A percentile compares a stretch with the other conserved stretches of the same genome.
phyloP scores from a whole-genome alignment of 2,113 vertebrate species.

The Colaptes auratus region DNA sequence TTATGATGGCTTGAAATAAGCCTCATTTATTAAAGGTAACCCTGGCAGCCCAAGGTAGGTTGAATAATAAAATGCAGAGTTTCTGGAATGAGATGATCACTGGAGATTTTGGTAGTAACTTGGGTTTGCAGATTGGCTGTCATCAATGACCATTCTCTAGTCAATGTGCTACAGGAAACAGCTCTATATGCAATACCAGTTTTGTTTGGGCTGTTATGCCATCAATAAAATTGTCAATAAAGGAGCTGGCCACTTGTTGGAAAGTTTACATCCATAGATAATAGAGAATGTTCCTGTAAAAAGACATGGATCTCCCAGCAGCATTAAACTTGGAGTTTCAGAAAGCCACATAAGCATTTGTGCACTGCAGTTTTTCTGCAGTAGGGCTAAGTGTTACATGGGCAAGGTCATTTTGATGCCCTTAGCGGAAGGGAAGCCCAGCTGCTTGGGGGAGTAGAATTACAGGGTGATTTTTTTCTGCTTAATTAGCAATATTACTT shows the following conservation, averaged over 20 bases:
- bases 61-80: background rate
- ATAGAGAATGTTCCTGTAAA: background rate
- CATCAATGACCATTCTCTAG: background rate
- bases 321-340: background rate
- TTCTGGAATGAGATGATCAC: background rate
- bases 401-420: slow-evolving; percentile 11
- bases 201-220: background rate
- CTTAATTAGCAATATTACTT: slow-evolving; percentile 51
- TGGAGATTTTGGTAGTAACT: background rate
- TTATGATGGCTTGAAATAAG: background rate
- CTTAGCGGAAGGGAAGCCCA: background rate
- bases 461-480: background rate
- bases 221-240: background rate
- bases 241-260: background rate
- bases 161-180: background rate
- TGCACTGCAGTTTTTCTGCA: background rate
- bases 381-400: background rate
- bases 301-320: background rate
- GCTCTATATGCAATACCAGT: background rate
- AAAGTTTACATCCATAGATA: background rate
- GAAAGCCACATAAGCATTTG: background rate
- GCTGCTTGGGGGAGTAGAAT: background rate
- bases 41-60: background rate
- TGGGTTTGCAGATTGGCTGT: background rate
- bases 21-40: background rate